Evolutionary conservation across 2,113 vertebrate genomes (phyloP).

Genomic region (Periophthalmodon schlosseri): DNA sequence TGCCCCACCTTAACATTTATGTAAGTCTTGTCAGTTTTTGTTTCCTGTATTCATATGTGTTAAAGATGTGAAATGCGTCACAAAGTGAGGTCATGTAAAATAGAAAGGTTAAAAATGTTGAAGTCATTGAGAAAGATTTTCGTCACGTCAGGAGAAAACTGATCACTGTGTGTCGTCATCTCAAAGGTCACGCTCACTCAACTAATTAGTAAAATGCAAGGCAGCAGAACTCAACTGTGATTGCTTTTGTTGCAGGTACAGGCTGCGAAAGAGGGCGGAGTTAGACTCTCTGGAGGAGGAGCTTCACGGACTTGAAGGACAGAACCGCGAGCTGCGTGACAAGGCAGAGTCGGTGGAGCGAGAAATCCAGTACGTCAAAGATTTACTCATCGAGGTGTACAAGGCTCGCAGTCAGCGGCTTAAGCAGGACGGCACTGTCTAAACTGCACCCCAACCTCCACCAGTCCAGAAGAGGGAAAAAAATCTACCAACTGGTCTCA

Average conservation of each 20-base stretch:
- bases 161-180: constrained; percentile 9
- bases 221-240: constrained; percentile 31
- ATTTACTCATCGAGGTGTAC: constrained; percentile 92
- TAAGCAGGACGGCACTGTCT: constrained; percentile 82
- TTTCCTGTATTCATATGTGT: background rate
- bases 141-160: constrained; percentile 1
- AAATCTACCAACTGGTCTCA: constrained; percentile 48
- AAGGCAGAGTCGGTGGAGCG: constrained; percentile 91
- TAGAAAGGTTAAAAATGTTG: background rate
- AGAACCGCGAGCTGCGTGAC: constrained; percentile 88
- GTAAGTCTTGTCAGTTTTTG: constrained; percentile 22
- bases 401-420: constrained; percentile 90
- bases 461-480: constrained; percentile 38
- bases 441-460: constrained; percentile 46
- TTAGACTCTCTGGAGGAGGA: constrained; percentile 89
- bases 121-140: constrained; percentile 4
- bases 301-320: constrained; percentile 86
- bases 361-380: constrained; percentile 93
- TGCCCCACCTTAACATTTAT: constrained; percentile 52
- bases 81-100: background rate
- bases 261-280: constrained; percentile 90
- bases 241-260: constrained; percentile 76
- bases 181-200: constrained; percentile 18
- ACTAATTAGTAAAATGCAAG: constrained; percentile 37
- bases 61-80: background rate